A percentile compares a stretch with the other conserved stretches of the same genome.
phyloP scores from a whole-genome alignment of 1,140 invertebrate species.

The Archivesica marissinica region DNA sequence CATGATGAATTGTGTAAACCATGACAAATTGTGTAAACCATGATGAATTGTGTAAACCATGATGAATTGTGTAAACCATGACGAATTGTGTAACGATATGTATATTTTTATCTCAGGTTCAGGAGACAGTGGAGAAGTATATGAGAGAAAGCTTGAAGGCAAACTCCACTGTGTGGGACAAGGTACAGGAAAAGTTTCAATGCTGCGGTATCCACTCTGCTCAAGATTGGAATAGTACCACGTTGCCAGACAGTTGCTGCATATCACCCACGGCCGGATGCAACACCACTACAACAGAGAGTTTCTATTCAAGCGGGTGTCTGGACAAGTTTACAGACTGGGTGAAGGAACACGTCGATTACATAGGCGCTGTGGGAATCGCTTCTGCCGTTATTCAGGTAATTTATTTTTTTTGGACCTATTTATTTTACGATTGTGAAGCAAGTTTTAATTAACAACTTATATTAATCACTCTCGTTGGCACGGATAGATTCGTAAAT shows the following conservation, averaged over 20 bases:
- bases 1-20: too few relatives aligned
- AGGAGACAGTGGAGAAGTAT: constrained; percentile 59
- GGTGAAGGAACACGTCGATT: constrained; percentile 82
- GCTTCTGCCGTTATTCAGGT: constrained; percentile 83
- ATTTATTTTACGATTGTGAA: too few relatives aligned
- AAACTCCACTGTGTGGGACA: constrained; percentile 79
- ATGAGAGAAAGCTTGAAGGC: constrained; percentile 67
- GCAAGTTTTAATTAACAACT: too few relatives aligned
- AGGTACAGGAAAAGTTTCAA: constrained; percentile 81
- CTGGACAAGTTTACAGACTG: constrained; percentile 78
- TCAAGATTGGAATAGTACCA: constrained; percentile 77
- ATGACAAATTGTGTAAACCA: too few relatives aligned
- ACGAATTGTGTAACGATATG: too few relatives aligned
- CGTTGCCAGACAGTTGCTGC: constrained; percentile 82
- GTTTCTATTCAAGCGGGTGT: constrained; percentile 75
- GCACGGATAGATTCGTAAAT: too few relatives aligned
- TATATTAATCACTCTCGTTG: too few relatives aligned
- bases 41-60: too few relatives aligned
- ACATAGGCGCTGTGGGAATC: constrained; percentile 83
- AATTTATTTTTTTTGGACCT: constrained; percentile 29
- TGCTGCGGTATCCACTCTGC: constrained; percentile 84
- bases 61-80: too few relatives aligned
- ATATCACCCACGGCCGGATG: not conserved
- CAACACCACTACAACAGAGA: not conserved
- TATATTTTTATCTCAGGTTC: constrained; percentile 69